Evolutionary conservation across 2,888 invertebrate genomes (phyloP).

Genomic region (Cyclophora punctaria): DNA sequence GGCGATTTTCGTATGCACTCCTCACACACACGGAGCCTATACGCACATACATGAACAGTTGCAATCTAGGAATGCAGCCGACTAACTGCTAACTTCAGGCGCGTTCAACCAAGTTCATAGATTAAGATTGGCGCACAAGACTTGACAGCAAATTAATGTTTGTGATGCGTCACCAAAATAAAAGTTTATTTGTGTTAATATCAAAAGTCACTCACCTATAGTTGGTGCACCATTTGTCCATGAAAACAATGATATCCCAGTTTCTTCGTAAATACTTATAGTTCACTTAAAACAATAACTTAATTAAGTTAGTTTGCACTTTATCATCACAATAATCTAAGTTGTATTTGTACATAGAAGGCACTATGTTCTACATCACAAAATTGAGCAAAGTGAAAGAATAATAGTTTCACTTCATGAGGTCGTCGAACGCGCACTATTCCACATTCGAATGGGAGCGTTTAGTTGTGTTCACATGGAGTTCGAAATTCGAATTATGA

Average conservation of each 20-base stretch:
- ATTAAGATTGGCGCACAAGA: constrained; percentile 65
- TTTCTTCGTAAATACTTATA: constrained; percentile 27
- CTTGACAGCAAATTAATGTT: constrained; percentile 29
- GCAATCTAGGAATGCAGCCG: constrained; percentile 58
- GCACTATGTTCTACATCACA: constrained; percentile 68
- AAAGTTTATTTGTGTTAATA: constrained; percentile 7
- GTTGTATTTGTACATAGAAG: constrained; percentile 55
- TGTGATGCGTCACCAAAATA: constrained; percentile 12
- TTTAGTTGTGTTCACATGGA: constrained; percentile 25
- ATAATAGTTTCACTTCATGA: constrained; percentile 53
- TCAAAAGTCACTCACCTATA: constrained; percentile 45
- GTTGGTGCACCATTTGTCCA: constrained; percentile 50
- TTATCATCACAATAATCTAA: constrained; percentile 58
- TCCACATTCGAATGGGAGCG: constrained; percentile 47
- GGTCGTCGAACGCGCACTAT: constrained; percentile 52
- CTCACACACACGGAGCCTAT: constrained; percentile 31
- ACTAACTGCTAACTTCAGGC: constrained; percentile 46
- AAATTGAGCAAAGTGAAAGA: constrained; percentile 65
- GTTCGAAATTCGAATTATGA: constrained; percentile 38
- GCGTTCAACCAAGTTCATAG: constrained; percentile 70
- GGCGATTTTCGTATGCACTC: constrained; percentile 30
- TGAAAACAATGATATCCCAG: constrained; percentile 31
- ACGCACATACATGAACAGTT: constrained; percentile 43
- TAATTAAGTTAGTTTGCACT: constrained; percentile 64
- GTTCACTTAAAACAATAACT: constrained; percentile 38